A percentile compares a stretch with the other conserved stretches of the same genome.
Evolutionary conservation across 2,888 invertebrate species (phyloP).

Genomic region (Megalurothrips usitatus): DNA sequence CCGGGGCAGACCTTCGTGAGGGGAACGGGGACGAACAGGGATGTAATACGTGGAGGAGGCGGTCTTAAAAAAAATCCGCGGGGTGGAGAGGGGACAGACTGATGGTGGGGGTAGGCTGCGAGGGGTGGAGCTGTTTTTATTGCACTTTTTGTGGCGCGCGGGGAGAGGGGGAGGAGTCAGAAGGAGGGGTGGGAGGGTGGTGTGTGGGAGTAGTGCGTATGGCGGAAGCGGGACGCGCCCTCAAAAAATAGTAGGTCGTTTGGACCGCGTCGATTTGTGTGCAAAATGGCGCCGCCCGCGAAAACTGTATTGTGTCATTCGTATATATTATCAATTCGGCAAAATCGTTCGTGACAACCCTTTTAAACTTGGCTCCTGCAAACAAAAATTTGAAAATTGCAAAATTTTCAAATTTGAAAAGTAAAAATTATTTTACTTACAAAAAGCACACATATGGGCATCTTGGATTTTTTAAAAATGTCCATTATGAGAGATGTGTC

Average conservation of each 20-base stretch:
- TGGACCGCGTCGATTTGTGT: not conserved
- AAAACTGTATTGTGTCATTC: too few species aligned
- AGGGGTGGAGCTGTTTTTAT: slow-evolving; percentile 24
- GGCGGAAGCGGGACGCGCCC: not conserved
- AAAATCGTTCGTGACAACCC: too few species aligned
- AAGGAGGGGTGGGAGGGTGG: not conserved
- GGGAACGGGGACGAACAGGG: too few species aligned
- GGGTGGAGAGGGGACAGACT: not conserved
- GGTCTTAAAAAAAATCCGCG: not conserved
- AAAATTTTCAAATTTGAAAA: too few species aligned
- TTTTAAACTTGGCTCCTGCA: too few species aligned
- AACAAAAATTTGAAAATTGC: too few species aligned
- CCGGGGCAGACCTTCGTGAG: not conserved
- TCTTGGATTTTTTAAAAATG: too few species aligned
- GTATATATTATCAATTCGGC: too few species aligned
- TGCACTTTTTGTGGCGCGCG: slow-evolving; percentile 13
- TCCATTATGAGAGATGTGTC: too few species aligned
- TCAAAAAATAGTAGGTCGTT: slow-evolving; percentile 11
- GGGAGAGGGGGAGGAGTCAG: slow-evolving; percentile 4
- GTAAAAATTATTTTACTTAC: too few species aligned
- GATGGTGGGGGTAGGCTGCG: not conserved
- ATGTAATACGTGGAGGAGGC: not conserved
- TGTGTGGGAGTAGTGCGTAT: not conserved
- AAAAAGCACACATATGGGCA: too few species aligned
- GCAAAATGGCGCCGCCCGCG: not conserved